phyloP scores from a whole-genome alignment of 2,888 invertebrate species.

The Blera fallax region DNA sequence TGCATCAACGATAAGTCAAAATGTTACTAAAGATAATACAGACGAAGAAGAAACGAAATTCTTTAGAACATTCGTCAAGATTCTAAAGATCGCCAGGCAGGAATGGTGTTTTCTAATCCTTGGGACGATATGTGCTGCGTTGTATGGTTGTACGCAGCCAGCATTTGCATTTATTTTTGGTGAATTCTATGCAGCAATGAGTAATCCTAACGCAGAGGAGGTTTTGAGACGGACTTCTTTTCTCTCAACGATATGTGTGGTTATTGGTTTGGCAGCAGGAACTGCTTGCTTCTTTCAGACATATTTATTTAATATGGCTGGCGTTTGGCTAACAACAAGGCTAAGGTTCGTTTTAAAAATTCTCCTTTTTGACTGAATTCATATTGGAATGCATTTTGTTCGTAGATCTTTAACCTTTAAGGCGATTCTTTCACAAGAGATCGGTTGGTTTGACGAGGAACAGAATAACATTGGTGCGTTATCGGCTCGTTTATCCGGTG shows the following conservation, averaged over 20 bases:
- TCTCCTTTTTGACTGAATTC: background rate
- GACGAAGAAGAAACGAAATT: conserved; percentile 64
- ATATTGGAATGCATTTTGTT: background rate
- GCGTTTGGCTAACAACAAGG: conserved; percentile 88
- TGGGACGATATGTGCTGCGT: conserved; percentile 85
- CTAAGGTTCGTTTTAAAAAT: conserved; percentile 75
- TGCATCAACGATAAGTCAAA: conserved; percentile 13
- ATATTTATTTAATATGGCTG: conserved; percentile 88
- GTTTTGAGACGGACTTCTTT: conserved; percentile 83
- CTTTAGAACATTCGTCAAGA: conserved; percentile 81
- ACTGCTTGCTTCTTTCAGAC: conserved; percentile 87
- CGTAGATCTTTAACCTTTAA: conserved; percentile 82
- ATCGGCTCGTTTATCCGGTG: conserved; percentile 87
- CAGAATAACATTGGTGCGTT: conserved; percentile 87
- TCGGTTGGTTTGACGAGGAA: conserved; percentile 88
- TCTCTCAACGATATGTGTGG: conserved; percentile 85
- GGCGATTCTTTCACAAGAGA: conserved; percentile 87
- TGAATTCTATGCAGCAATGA: conserved; percentile 85
- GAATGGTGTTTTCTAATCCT: conserved; percentile 86
- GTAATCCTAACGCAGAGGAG: conserved; percentile 81
- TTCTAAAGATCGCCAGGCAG: conserved; percentile 83
- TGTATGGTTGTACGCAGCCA: conserved; percentile 88
- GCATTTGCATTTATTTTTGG: conserved; percentile 90
- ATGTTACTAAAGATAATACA: background rate
- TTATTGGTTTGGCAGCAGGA: conserved; percentile 86